These are phyloP conservation scores for Pogonophryne albipinna DNA, from an alignment of 2,797 vertebrate species.

Conservation along the genomic window DNA sequence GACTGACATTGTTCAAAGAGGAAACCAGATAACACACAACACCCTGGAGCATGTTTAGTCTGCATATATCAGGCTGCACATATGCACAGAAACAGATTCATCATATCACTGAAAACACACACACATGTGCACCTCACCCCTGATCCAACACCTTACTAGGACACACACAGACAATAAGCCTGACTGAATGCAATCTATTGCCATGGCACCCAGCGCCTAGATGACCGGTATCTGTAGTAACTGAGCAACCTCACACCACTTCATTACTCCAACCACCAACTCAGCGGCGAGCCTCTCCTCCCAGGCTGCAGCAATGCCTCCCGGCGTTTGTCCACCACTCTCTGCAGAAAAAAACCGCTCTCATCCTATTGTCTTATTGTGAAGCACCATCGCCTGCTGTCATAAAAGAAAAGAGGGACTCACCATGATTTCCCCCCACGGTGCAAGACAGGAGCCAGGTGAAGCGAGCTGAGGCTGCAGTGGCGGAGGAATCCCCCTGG, in stretches of 20 bases:
- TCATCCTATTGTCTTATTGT: slow-evolving; percentile 73
- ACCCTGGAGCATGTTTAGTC: slow-evolving; percentile 47
- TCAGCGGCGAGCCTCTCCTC: slow-evolving; percentile 68
- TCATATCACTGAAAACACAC: slow-evolving; percentile 21
- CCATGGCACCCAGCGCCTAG: slow-evolving; percentile 59
- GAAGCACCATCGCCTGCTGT: slow-evolving; percentile 60
- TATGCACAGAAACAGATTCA: slow-evolving; percentile 32
- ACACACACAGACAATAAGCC: slow-evolving; percentile 51
- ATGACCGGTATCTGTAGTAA: slow-evolving; percentile 72
- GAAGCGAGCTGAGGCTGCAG: slow-evolving; percentile 69
- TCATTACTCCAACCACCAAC: slow-evolving; percentile 65
- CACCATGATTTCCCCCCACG: slow-evolving; percentile 62
- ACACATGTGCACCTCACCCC: slow-evolving; percentile 40
- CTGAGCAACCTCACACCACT: slow-evolving; percentile 65
- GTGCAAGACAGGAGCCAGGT: slow-evolving; percentile 65
- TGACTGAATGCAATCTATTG: slow-evolving; percentile 58
- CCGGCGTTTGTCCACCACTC: slow-evolving; percentile 54
- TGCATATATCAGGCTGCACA: slow-evolving; percentile 26
- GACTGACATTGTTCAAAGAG: slow-evolving; percentile 55
- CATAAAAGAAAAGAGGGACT: slow-evolving; percentile 72
- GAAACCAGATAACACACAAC: slow-evolving; percentile 50
- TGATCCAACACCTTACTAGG: slow-evolving; percentile 48
- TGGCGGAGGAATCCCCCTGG: slow-evolving; percentile 78
- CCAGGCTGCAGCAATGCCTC: slow-evolving; percentile 63
- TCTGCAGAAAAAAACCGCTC: slow-evolving; percentile 47